Evolutionary conservation across 92 coral and sea anemone species (phyloP), one percentile per base, ranked within the genome.

Genomic region (Actinernus sp.): DNA sequence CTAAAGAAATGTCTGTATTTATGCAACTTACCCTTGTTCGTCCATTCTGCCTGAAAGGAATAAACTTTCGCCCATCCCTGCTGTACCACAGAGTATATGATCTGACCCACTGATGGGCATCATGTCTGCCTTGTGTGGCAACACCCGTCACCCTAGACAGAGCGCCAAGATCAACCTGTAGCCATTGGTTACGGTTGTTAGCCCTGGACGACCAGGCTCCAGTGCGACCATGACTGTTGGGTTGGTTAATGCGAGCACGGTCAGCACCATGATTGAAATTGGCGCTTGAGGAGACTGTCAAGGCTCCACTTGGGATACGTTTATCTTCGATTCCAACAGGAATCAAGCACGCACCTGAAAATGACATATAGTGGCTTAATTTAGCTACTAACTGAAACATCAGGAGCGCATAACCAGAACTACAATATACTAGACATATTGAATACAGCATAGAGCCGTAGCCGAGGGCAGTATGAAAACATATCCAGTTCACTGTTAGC

Each of bases 121-220:
- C 97, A 34, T 90, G 84, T 21, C 96, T 73, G 14, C 98, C 98
- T 61, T 93, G 98, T 2, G 98, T 93, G 9, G 97, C 98, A 43
- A 87, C 68, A 2, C 93, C 98, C 6, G 73, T 68, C 20, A 93
- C 36, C 8, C 45, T 69, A 1, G 76, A 83, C 28, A 73, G 45
- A 0, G 73, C 92, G 19, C 91, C 93, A 34, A 90, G 63, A 43
- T 93, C 93, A 1, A 90, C 78, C 58, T 92, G 88, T 29, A 91
- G 61, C 98, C 98, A 94, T 2, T 92, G 97, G 25, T 65, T 82
- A 2, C 49, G 68, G 55, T 94, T 83, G 21, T 78, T 76, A 27
- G 74, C 26, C 43, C 76, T 74, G 3, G 98, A 91, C 43, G 85
- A 69, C 98, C 98, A 94, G 51, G 89, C 97, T 2, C 98, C 98